Evolutionary conservation across 2,797 vertebrate species (phyloP).

Genomic region (Balearica regulorum): DNA sequence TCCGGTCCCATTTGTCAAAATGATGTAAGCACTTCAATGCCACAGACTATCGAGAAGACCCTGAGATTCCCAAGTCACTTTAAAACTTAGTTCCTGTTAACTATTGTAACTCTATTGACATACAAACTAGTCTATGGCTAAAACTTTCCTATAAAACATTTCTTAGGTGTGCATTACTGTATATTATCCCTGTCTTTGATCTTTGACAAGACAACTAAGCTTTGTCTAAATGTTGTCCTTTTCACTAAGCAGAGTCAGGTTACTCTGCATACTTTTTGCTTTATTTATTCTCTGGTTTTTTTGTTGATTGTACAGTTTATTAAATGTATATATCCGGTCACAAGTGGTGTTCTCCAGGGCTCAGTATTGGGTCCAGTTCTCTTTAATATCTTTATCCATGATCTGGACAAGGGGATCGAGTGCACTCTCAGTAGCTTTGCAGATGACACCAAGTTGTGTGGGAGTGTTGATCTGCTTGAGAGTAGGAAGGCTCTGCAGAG

Average conservation of each 20-base stretch:
- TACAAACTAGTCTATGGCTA: not conserved
- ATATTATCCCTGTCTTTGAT: not conserved
- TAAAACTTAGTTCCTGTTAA: not conserved
- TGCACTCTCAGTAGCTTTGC: no score
- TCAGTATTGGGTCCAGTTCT: no score
- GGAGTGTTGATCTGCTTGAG: no score
- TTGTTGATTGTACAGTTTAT: not conserved
- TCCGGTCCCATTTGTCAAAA: not conserved
- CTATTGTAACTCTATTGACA: not conserved
- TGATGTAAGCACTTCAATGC: not conserved
- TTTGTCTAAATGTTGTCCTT: not conserved
- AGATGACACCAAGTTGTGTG: no score
- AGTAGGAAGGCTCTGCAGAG: no score
- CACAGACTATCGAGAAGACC: not conserved
- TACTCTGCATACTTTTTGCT: not conserved
- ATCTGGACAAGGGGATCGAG: no score
- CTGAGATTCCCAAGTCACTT: not conserved
- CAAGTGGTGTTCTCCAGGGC: no score
- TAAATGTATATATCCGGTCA: no score
- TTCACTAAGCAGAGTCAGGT: not conserved
- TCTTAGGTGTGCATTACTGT: not conserved
- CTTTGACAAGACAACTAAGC: not conserved
- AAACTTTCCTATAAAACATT: not conserved
- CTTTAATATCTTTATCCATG: no score
- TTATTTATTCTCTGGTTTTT: not conserved